Base-by-base conservation (phyloP, 1,140 invertebrate species). In the Drosophila bocqueti region DNA sequence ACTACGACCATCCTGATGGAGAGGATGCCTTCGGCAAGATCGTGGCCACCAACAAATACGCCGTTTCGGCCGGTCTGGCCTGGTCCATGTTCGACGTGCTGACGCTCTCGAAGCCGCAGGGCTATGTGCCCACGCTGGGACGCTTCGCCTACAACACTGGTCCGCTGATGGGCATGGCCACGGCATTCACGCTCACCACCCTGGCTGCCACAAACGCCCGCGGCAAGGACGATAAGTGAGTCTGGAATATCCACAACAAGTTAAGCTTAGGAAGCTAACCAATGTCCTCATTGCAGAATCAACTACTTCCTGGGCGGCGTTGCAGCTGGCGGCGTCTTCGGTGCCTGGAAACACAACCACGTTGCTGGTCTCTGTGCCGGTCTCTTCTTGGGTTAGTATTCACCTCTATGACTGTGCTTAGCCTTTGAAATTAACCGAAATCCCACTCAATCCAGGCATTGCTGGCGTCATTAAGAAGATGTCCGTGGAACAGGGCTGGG, bases 1-100 rank as follows among this genome's bases (percentile, higher is more conserved):
- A 96, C 81, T 96, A 95, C 87, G 95, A 96, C 82, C 93, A 95
- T n/a, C 96, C 96, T 1, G 96, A 97, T 43, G 96, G 96, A 0
- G 77, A 95, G 57, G 95, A 96, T 84, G 94, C 95, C 34, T 92
- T 94, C 49, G 93, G 94, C 67, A 96, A 96, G 93, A 85, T 95
- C 29, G 93, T 95, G 63, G 94, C 94, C n/a, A 93, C 94, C 1
- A 93, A 93, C 21, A 96, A 95, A 93, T 94, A 94, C 81, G 94
- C 94, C 1, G 66, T 93, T 0, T n/a, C 93, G 1, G 72, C 92
- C 11, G 94, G 95, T 26, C 21, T 95, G 2, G 93, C 92, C 3
- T 42, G 91, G 3, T 94, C 93, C 4, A 93, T 94, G 21, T 79
- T 93, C 34, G 96, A 96, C 93, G 94, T 95, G 43, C 66, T 95